Evolutionary conservation across 1,140 invertebrate species (phyloP).

Genomic region (Tachypleus tridentatus): DNA sequence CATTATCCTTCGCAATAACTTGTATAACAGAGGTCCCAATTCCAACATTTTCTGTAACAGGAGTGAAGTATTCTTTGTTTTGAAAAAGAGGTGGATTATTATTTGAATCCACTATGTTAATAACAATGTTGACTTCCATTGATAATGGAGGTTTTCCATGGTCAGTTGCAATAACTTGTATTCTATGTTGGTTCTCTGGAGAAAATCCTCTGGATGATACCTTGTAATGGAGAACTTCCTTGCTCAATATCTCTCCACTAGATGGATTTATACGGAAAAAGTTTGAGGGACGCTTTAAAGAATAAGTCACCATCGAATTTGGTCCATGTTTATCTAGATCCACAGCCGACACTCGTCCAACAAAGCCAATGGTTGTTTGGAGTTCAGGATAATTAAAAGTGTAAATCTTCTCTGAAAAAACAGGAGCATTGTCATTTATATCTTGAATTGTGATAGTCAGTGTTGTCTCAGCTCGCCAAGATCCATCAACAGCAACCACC

Average conservation of each 20-base stretch:
- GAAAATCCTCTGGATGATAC: constrained; percentile 49
- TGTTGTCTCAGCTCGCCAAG: constrained; percentile 76
- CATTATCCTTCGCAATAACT: constrained; percentile 60
- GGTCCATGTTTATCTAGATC: constrained; percentile 86
- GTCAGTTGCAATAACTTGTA: constrained; percentile 76
- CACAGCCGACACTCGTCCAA: constrained; percentile 74
- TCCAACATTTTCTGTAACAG: constrained; percentile 62
- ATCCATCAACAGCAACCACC: constrained; percentile 72
- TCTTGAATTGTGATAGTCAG: constrained; percentile 87
- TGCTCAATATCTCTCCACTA: constrained; percentile 78
- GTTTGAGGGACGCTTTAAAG: constrained; percentile 75
- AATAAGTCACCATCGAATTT: constrained; percentile 87
- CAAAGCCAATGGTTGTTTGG: constrained; percentile 59
- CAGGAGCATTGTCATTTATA: constrained; percentile 86
- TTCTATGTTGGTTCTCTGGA: constrained; percentile 72
- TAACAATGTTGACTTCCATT: constrained; percentile 62
- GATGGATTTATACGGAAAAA: constrained; percentile 80
- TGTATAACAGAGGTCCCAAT: constrained; percentile 51
- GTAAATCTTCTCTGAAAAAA: constrained; percentile 76
- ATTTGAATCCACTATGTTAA: constrained; percentile 83
- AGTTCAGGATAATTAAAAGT: constrained; percentile 81
- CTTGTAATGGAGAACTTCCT: constrained; percentile 51
- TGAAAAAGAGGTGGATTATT: constrained; percentile 75
- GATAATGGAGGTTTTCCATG: constrained; percentile 86
- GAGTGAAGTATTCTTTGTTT: constrained; percentile 55